Evolutionary conservation across 1,140 invertebrate species (phyloP), one percentile per base, ranked within the genome.

Genomic region (Orchesella cincta): DNA sequence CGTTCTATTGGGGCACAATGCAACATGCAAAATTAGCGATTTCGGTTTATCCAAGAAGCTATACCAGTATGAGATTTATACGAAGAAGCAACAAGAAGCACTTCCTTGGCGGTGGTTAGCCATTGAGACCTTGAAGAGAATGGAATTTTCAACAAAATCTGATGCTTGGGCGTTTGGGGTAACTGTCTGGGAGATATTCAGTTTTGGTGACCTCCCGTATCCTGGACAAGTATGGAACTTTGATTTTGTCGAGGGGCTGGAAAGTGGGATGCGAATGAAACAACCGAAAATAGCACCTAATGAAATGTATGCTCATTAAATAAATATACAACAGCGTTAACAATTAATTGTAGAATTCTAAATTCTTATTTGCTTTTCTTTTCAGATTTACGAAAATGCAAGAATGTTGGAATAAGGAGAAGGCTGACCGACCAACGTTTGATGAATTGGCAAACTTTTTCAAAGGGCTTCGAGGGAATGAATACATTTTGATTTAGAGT

Each of bases 151-250:
- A 23, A 64, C 23, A 12, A 64, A 12, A 23, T 64, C 57, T 12
- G 57, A 64, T 64, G n/a, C 12, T 8, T 64, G 57, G 57, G 23
- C 8, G 5, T 64, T 64, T 64, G 57, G 57, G n/a, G 57, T 64
- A 8, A 64, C 23, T 8, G n/a, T 23, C n/a, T 64, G 57, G 57
- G 39, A 8, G 18, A 46, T 8, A 46, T 46, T 85, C 67, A 85
- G 1, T 39, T 12, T 67, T 14, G 74, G 74, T 8, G 57, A 62
- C 23, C 35, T 76, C n/a, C 74, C 74, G 20, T 76, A 76, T 35
- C 52, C 74, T n/a, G 74, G 74, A 36, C 29, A 64, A 12, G 31
- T 29, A 18, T 76, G 74, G 74, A 12, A 51, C 28, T n/a, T 35
- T 14, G 62, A 57, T 14, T 76, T 76, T 31, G 33, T 76, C 1